A percentile compares a stretch with the other conserved stretches of the same genome.
Evolutionary conservation across 2,113 vertebrate genomes (phyloP).

Genomic region (Neotragus pygmaeus): DNA sequence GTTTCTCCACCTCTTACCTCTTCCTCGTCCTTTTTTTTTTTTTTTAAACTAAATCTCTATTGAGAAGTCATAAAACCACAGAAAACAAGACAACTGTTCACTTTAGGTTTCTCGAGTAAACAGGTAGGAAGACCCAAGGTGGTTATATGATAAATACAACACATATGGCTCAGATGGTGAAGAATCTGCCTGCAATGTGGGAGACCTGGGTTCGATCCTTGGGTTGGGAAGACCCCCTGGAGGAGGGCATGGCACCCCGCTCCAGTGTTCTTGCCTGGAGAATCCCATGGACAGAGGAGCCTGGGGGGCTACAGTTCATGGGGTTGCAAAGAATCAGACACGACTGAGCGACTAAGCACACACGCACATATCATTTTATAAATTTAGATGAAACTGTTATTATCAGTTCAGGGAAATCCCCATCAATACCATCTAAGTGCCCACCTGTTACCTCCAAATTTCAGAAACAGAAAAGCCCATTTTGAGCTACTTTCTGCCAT

Average conservation of each 20-base stretch:
- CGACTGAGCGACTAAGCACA: not conserved
- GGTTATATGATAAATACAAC: not conserved
- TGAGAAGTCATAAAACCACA: not conserved
- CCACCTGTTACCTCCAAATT: not conserved
- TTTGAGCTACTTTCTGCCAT: fast-evolving
- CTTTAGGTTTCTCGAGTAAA: not conserved
- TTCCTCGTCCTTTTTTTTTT: not conserved
- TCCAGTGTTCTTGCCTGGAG: not conserved
- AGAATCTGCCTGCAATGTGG: not conserved
- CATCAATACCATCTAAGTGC: too few relatives aligned
- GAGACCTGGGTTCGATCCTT: not conserved
- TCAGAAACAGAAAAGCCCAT: not conserved
- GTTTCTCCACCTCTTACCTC: not conserved
- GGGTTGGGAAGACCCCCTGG: not conserved
- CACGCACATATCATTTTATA: not conserved
- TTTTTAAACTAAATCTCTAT: not conserved
- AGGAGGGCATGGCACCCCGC: not conserved
- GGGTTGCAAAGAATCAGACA: not conserved
- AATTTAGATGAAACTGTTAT: not conserved
- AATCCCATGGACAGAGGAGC: not conserved
- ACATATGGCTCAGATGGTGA: not conserved
- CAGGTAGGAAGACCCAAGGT: not conserved
- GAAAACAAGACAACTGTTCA: not conserved
- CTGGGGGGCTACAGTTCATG: not conserved
- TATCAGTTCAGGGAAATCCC: not conserved